Base-by-base conservation (phyloP, 2,113 vertebrate species). In the Forbesichthys agassizii region DNA sequence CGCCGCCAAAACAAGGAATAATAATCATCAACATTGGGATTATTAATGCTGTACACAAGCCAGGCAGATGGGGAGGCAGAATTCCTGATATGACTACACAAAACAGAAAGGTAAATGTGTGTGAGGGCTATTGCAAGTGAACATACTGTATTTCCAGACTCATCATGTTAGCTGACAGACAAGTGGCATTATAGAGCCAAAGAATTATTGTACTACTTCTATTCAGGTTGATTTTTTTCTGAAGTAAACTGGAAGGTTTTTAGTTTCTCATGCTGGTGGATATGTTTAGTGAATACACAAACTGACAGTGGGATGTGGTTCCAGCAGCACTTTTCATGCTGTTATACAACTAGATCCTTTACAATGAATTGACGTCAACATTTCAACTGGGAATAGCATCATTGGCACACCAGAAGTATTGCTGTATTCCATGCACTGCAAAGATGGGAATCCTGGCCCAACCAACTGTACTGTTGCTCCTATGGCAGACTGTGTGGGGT, bases 401-500 rank as follows among this genome's bases (percentile, higher is more conserved):
- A 47, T 61, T 66, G 56, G 64, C 71, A 54, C 75, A 78, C 9
- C 66, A 16, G 59, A 72, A 74, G 71, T 2, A 27, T 61, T 48
- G 27, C 68, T 69, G 83, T 76, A 69, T 68, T 75, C 69, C 77
- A 86, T 87, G 81, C 78, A 36, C 72, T 58, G 64, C 76, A 73
- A 89, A 80, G 78, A 98, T 97, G 96, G 88, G 84, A 74, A 72
- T 71, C 64, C 86, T 75, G 81, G 79, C 78, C 9, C 66, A 81
- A 75, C 59, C 92, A 14, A 88, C 71, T 9, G 53, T 96, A 3
- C 71, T 92, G 62, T 84, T 96, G 62, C 91, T 84, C 68, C 77
- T 94, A 53, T 94, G 92, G 74, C 88, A 90, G 79, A 86, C 88
- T 8, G 66, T 89, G 59, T 80, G 86, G 64, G 62, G 93, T 82